A percentile compares a stretch with the other conserved stretches of the same genome.
Evolutionary conservation across 2,888 invertebrate species (phyloP).

Genomic region (Scaptomyza cyrtandrae): DNA sequence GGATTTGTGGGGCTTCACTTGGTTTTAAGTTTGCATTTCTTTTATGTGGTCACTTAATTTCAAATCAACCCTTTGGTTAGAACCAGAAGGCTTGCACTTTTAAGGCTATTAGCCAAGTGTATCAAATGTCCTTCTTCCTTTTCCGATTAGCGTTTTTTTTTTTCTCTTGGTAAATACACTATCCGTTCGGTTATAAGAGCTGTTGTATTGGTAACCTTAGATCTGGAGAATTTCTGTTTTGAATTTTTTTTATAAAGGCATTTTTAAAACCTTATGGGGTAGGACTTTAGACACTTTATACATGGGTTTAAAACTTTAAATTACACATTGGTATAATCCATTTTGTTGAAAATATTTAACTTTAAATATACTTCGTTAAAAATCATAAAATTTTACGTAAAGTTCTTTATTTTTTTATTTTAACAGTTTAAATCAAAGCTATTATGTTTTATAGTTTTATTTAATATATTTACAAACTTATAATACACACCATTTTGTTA

Average conservation of each 20-base stretch:
- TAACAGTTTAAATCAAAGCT: too few species aligned
- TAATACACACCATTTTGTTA: constrained; percentile 80
- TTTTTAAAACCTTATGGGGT: neutral
- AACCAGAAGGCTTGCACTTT: constrained; percentile 43
- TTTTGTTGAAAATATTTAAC: too few species aligned
- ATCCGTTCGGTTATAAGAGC: neutral
- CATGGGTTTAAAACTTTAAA: neutral
- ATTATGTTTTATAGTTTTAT: too few species aligned
- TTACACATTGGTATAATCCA: neutral
- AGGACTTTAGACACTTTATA: neutral
- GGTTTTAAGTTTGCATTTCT: neutral
- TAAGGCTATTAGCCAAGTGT: constrained; percentile 34
- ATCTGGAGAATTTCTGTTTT: neutral
- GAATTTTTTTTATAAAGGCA: neutral
- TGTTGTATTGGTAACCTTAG: neutral
- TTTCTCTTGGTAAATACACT: neutral
- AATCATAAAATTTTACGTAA: too few species aligned
- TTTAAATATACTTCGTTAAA: too few species aligned
- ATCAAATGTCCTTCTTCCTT: constrained; percentile 39
- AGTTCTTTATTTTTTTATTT: too few species aligned
- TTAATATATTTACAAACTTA: constrained; percentile 9
- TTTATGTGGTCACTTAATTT: constrained; percentile 4
- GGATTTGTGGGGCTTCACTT: constrained; percentile 40
- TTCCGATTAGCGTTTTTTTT: neutral
- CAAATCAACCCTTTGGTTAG: constrained; percentile 5